These are phyloP conservation scores for Ctenoplectra terminalis DNA, from an alignment of 1,140 invertebrate genomes.

Conservation along the genomic window DNA sequence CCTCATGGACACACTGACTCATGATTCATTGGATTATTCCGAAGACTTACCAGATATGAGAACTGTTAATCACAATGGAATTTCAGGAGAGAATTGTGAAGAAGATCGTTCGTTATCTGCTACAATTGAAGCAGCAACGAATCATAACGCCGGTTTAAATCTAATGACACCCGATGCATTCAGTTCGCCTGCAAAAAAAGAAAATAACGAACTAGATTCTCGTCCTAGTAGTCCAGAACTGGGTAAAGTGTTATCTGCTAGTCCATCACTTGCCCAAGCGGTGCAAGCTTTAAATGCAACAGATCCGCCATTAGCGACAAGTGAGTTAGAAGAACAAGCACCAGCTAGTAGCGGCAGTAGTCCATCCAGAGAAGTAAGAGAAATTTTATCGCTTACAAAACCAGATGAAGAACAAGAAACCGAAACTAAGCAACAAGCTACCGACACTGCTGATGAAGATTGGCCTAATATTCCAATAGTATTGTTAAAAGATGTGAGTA, in stretches of 20 bases:
- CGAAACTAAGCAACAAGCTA: slow-evolving; percentile 66
- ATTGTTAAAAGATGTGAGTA: slow-evolving; percentile 76
- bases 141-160: slow-evolving; percentile 82
- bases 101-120: slow-evolving; percentile 78
- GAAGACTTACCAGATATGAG: slow-evolving; percentile 74
- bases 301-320: slow-evolving; percentile 74
- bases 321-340: slow-evolving; percentile 78
- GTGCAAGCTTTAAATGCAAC: slow-evolving; percentile 72
- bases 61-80: slow-evolving; percentile 79
- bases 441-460: slow-evolving; percentile 66
- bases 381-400: slow-evolving; percentile 87
- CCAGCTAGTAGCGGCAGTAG: slow-evolving; percentile 89
- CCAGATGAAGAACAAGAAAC: slow-evolving; percentile 74
- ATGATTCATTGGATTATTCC: slow-evolving; percentile 76
- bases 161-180: slow-evolving; percentile 96
- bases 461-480: slow-evolving; percentile 82
- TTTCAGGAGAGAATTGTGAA: slow-evolving; percentile 82
- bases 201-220: slow-evolving; percentile 73
- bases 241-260: slow-evolving; percentile 73
- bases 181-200: slow-evolving; percentile 85
- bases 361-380: slow-evolving; percentile 93
- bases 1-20: slow-evolving; percentile 73
- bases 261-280: slow-evolving; percentile 75
- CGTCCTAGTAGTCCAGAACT: slow-evolving; percentile 75
- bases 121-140: slow-evolving; percentile 70